Conservation (phyloP, 2,797 vertebrate species). For the Myotis planiceps region DNA sequence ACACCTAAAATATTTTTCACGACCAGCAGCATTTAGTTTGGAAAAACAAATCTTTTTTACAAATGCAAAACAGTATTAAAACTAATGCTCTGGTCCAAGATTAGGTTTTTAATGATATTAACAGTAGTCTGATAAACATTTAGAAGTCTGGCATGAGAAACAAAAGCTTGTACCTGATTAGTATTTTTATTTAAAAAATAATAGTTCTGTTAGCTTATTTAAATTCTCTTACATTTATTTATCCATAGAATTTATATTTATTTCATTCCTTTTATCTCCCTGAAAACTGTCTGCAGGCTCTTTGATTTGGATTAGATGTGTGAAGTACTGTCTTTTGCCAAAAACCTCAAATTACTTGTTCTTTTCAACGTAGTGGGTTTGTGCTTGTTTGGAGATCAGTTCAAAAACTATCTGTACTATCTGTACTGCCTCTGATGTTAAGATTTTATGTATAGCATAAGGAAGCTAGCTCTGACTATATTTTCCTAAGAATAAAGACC, state of each 20-base stretch:
- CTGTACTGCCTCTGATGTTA: slow-evolving; percentile 84
- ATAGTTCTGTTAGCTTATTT: slow-evolving; percentile 77
- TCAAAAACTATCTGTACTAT: slow-evolving; percentile 82
- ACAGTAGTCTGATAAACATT: slow-evolving; percentile 76
- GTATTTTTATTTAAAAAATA: slow-evolving; percentile 75
- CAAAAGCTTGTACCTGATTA: slow-evolving; percentile 82
- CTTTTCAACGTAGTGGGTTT: slow-evolving; percentile 81
- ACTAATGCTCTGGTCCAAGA: slow-evolving; percentile 66
- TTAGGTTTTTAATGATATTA: slow-evolving; percentile 68
- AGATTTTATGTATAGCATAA: slow-evolving; percentile 85
- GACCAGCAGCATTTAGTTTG: slow-evolving; percentile 65
- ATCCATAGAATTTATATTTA: slow-evolving; percentile 80
- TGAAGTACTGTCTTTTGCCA: slow-evolving; percentile 84
- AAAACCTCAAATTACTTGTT: slow-evolving; percentile 83
- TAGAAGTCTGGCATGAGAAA: slow-evolving; percentile 80
- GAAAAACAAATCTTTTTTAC: slow-evolving; percentile 42
- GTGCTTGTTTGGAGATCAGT: slow-evolving; percentile 84
- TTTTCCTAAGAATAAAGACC: slow-evolving; percentile 85
- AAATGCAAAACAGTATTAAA: slow-evolving; percentile 71
- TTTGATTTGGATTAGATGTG: slow-evolving; percentile 81
- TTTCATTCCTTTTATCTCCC: slow-evolving; percentile 78
- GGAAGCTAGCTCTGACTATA: slow-evolving; percentile 85
- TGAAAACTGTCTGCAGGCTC: slow-evolving; percentile 79
- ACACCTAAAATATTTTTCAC: slow-evolving; percentile 69
- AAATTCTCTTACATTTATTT: slow-evolving; percentile 79